Percentiles rank a stretch among this genome's conserved stretches.
Evolutionary conservation across 2,113 vertebrate species (phyloP).

Genomic region (Planiliza haematocheilus): DNA sequence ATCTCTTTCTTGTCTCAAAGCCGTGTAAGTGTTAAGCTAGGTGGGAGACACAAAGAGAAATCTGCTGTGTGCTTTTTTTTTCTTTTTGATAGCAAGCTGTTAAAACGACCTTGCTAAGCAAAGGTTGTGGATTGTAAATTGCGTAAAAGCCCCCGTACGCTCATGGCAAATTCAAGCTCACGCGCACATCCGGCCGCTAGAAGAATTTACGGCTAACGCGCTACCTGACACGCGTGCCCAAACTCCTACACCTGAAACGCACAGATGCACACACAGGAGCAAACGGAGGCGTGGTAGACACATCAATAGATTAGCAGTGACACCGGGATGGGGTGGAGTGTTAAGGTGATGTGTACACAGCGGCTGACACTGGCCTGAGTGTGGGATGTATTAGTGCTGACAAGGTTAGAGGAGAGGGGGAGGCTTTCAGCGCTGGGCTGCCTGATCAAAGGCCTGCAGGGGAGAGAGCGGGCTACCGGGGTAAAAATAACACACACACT

Average conservation of each 20-base stretch:
- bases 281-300: slow-evolving; percentile 54
- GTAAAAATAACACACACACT: slow-evolving; percentile 71
- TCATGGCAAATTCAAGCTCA: background rate
- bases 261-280: slow-evolving; percentile 22
- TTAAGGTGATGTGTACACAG: slow-evolving; percentile 76
- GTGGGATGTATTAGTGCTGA: slow-evolving; percentile 80
- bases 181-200: slow-evolving; percentile 12
- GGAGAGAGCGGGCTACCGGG: slow-evolving; percentile 58
- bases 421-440: slow-evolving; percentile 56
- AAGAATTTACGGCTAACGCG: slow-evolving; percentile 28
- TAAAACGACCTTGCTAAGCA: slow-evolving; percentile 62
- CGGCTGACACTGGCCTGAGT: slow-evolving; percentile 72
- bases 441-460: slow-evolving; percentile 76
- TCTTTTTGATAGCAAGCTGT: slow-evolving; percentile 59
- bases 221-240: slow-evolving; percentile 6
- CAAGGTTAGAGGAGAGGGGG: slow-evolving; percentile 72
- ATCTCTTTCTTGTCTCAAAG: slow-evolving; percentile 25
- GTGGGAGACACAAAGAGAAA: slow-evolving; percentile 13
- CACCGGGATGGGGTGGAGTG: slow-evolving; percentile 53
- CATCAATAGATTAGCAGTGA: slow-evolving; percentile 74
- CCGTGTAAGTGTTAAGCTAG: slow-evolving; percentile 12
- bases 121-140: slow-evolving; percentile 57
- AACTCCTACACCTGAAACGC: background rate
- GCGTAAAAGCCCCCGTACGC: slow-evolving; percentile 32
- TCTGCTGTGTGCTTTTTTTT: too few species aligned